Evolutionary conservation across 2,888 invertebrate species (phyloP).

Genomic region (Allolobophora icterica): DNA sequence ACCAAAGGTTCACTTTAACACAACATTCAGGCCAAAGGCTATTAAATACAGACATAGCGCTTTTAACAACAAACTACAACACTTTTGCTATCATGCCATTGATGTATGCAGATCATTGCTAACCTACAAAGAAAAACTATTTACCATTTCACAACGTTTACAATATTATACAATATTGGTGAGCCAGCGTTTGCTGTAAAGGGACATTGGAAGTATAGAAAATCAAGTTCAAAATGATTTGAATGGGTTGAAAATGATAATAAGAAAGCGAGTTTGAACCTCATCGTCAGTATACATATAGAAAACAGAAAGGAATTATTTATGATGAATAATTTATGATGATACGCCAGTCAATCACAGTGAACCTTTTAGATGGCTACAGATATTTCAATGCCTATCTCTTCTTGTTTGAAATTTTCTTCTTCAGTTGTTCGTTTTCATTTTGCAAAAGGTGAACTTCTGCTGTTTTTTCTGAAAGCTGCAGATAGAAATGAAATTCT

Average conservation of each 20-base stretch:
- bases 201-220: not conserved
- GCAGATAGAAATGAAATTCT: conserved; percentile 50
- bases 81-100: not conserved
- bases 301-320: not conserved
- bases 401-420: conserved; percentile 33
- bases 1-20: no score
- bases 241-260: no score
- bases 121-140: not conserved
- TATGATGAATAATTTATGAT: not conserved
- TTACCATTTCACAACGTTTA: not conserved
- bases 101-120: not conserved
- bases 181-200: not conserved
- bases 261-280: no score
- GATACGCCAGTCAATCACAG: not conserved
- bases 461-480: conserved; percentile 74
- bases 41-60: not conserved
- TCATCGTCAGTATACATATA: not conserved
- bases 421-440: conserved; percentile 69
- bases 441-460: conserved; percentile 70
- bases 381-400: not conserved
- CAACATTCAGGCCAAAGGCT: no score
- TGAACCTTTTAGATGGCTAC: not conserved
- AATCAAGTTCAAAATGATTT: not conserved
- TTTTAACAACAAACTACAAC: not conserved
- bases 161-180: not conserved